Evolutionary conservation across 2,113 vertebrate species (phyloP).

Genomic region (Chinchilla lanigera): DNA sequence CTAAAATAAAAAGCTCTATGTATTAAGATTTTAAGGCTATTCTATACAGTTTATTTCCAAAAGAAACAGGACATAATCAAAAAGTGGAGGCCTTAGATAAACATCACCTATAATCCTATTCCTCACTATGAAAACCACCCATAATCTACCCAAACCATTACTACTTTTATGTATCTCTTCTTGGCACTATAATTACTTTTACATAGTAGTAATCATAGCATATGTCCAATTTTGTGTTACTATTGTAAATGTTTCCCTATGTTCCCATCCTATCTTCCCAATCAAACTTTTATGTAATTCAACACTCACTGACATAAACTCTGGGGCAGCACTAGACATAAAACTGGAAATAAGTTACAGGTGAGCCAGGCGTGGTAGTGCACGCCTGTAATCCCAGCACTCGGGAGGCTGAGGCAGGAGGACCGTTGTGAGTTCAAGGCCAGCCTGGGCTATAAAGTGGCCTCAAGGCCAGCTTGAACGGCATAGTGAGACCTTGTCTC

Average conservation of each 20-base stretch:
- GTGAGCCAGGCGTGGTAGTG: no score
- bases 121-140: not conserved
- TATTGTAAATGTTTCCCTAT: not conserved
- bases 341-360: not conserved
- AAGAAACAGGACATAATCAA: not conserved
- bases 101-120: not conserved
- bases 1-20: not conserved
- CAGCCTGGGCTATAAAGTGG: no score
- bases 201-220: not conserved
- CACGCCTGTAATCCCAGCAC: no score
- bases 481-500: no score
- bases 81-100: not conserved
- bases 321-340: not conserved
- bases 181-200: not conserved
- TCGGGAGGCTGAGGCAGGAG: no score
- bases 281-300: not conserved
- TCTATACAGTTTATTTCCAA: not conserved
- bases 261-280: not conserved
- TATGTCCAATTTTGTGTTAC: not conserved
- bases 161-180: constrained; percentile 21
- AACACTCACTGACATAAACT: not conserved
- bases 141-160: not conserved
- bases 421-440: no score
- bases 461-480: no score
- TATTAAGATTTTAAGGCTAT: not conserved